Conservation (phyloP, 1,140 invertebrate genomes). For the Hyles vespertilio region DNA sequence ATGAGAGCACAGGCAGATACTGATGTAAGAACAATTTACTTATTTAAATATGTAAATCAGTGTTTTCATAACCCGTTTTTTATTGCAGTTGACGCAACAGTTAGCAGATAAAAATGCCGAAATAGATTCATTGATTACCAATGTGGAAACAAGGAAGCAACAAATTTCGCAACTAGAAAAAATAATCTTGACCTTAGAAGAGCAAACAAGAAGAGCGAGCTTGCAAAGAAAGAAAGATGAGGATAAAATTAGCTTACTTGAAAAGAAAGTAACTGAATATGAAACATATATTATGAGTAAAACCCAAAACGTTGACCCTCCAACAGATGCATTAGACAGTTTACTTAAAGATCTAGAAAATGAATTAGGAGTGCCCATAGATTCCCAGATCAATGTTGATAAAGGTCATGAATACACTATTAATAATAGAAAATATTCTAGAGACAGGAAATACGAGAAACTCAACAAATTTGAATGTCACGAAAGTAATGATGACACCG, state of each 20-base stretch:
- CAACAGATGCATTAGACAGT: conserved; percentile 45
- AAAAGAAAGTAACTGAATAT: conserved; percentile 39
- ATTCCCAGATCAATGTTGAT: conserved; percentile 19
- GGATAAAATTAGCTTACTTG: conserved; percentile 41
- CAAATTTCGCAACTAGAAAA: conserved; percentile 58
- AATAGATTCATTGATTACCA: conserved; percentile 42
- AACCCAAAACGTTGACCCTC: conserved; percentile 25
- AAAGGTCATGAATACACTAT: conserved; percentile 15
- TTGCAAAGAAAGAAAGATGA: conserved; percentile 43
- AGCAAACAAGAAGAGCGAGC: conserved; percentile 38
- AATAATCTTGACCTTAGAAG: conserved; percentile 56
- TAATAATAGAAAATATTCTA: conserved; percentile 12
- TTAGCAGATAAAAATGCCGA: conserved; percentile 49
- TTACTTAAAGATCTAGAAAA: conserved; percentile 60
- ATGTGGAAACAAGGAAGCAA: conserved; percentile 49
- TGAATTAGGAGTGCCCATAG: conserved; percentile 43
- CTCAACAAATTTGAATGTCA: conserved; percentile 17
- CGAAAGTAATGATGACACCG: conserved; percentile 17
- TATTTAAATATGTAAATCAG: background rate
- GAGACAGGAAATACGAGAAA: conserved; percentile 15
- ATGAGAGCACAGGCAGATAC: conserved; percentile 34
- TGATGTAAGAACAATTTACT: conserved; percentile 29
- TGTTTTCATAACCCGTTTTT: background rate
- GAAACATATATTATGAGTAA: conserved; percentile 25
- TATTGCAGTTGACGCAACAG: conserved; percentile 36